These are phyloP conservation scores for Thymelicus lineola DNA, from an alignment of 2,888 invertebrate species.

Conservation along the genomic window DNA sequence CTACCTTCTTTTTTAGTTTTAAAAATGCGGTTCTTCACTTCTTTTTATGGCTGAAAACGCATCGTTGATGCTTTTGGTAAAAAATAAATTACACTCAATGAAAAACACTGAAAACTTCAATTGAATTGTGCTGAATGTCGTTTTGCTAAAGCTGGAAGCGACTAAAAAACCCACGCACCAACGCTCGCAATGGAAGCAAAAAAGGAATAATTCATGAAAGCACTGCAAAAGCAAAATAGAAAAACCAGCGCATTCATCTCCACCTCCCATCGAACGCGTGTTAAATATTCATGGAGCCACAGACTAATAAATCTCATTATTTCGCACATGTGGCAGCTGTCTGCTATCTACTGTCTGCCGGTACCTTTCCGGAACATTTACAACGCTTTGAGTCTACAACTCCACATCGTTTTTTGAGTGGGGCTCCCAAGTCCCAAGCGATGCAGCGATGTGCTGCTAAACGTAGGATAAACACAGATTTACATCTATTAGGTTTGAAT, in stretches of 20 bases:
- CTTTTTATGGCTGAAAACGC: too few species aligned
- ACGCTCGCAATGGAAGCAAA: constrained; percentile 1
- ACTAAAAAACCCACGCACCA: not conserved
- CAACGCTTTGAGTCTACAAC: constrained; percentile 8
- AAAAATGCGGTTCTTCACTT: too few species aligned
- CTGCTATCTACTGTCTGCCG: not conserved
- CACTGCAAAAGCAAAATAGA: constrained; percentile 25
- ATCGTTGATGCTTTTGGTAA: too few species aligned
- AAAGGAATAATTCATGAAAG: constrained; percentile 16
- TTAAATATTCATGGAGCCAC: constrained; percentile 35
- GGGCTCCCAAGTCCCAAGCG: not conserved
- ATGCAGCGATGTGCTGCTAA: not conserved
- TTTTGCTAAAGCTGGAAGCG: not conserved
- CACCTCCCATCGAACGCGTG: constrained; percentile 31
- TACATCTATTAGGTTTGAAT: too few species aligned
- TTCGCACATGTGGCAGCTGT: constrained; percentile 5
- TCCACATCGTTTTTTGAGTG: not conserved
- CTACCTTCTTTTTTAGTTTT: too few species aligned
- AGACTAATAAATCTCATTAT: constrained; percentile 36
- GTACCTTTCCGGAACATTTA: constrained; percentile 15
- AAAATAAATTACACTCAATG: too few species aligned
- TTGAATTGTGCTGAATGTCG: not conserved
- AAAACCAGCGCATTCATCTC: constrained; percentile 20
- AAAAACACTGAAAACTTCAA: not conserved
- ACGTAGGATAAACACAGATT: not conserved